These are phyloP conservation scores for Hemicordylus capensis DNA, from an alignment of 2,113 vertebrate species.

Conservation along the genomic window DNA sequence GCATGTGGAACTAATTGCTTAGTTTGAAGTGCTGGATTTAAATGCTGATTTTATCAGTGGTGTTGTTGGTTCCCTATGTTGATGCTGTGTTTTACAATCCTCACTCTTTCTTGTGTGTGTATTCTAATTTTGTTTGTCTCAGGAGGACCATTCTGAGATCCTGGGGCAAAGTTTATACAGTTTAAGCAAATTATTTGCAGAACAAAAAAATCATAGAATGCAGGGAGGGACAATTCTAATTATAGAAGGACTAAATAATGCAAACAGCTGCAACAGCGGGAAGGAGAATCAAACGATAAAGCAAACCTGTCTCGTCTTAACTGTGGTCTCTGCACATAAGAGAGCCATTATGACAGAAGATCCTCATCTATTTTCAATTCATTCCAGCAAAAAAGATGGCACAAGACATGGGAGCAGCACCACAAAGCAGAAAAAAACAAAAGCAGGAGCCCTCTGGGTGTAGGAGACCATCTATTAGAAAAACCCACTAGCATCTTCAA, in stretches of 20 bases:
- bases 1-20: neutral
- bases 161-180: neutral
- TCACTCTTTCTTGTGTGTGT: neutral
- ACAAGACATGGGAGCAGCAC: too few species aligned
- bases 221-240: neutral
- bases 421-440: too few species aligned
- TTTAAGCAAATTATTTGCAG: neutral
- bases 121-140: neutral
- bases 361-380: too few species aligned
- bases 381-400: too few species aligned
- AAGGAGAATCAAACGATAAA: too few species aligned
- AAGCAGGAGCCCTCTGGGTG: too few species aligned
- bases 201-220: neutral
- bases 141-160: neutral
- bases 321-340: too few species aligned
- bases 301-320: too few species aligned
- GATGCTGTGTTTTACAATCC: neutral
- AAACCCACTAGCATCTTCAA: too few species aligned
- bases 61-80: neutral
- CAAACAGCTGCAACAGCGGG: neutral
- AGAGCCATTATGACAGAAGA: too few species aligned
- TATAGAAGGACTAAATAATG: slow-evolving; percentile 6
- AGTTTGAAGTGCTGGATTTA: neutral
- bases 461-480: too few species aligned
- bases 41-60: neutral